Evolutionary conservation across 2,113 vertebrate genomes (phyloP).

Genomic region (Dendropsophus ebraccatus): DNA sequence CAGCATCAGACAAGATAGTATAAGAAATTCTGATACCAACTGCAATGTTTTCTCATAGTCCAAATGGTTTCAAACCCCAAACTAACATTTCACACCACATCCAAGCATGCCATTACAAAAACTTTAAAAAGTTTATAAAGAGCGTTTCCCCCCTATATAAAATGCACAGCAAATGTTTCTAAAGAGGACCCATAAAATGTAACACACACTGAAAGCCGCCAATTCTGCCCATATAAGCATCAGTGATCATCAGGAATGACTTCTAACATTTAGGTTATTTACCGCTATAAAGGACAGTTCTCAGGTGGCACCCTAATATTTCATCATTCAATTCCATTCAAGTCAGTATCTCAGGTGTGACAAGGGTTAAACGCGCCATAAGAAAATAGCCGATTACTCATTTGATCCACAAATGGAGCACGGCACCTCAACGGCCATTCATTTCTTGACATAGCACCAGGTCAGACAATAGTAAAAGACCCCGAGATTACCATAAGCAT

Average conservation of each 20-base stretch:
- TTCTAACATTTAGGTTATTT: neutral
- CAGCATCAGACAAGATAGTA: neutral
- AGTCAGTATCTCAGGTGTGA: neutral
- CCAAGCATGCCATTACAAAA: constrained; percentile 16
- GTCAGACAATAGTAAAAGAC: neutral
- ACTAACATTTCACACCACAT: constrained; percentile 1
- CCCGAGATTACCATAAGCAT: constrained; percentile 2
- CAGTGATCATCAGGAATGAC: neutral
- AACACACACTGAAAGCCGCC: neutral
- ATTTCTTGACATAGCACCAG: constrained; percentile 14
- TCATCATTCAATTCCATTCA: neutral
- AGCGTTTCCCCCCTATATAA: neutral
- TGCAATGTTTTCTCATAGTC: neutral
- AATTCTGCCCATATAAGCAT: neutral
- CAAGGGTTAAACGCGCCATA: neutral
- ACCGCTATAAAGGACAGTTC: neutral
- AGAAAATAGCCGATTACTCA: constrained; percentile 3
- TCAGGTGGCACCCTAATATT: neutral
- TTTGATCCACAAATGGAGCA: constrained; percentile 24
- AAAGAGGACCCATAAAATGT: neutral
- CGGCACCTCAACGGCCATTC: constrained; percentile 9
- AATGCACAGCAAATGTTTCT: neutral
- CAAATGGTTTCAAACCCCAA: neutral
- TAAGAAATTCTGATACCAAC: constrained; percentile 5
- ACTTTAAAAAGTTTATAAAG: no score